Evolutionary conservation across 1,140 invertebrate genomes (phyloP).

Genomic region (Drosophila ananassae): DNA sequence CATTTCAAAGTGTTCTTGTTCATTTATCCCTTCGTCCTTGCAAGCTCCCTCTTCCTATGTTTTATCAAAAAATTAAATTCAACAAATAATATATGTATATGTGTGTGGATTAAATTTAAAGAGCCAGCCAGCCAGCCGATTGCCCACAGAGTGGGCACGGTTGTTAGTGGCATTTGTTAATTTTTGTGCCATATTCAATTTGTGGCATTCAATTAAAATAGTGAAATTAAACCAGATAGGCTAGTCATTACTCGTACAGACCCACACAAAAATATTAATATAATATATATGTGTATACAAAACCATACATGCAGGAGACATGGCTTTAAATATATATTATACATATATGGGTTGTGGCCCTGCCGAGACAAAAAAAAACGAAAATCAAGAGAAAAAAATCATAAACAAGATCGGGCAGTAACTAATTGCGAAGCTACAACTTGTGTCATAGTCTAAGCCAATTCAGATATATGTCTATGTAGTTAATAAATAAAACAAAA

Average conservation of each 20-base stretch:
- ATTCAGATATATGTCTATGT: constrained; percentile 42
- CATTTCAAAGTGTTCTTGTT: constrained; percentile 1
- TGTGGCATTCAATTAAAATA: constrained; percentile 68
- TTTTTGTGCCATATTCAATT: constrained; percentile 70
- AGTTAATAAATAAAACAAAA: constrained; percentile 54
- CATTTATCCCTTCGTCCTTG: background rate
- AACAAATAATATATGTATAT: background rate
- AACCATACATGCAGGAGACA: constrained; percentile 5
- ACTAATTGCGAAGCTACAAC: constrained; percentile 43
- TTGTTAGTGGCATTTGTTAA: constrained; percentile 42
- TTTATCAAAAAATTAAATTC: constrained; percentile 39
- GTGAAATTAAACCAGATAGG: constrained; percentile 49
- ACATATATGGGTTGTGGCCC: constrained; percentile 15
- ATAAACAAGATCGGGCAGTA: background rate
- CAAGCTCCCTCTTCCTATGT: background rate
- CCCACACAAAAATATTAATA: constrained; percentile 6
- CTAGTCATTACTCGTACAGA: constrained; percentile 29
- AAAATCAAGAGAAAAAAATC: background rate
- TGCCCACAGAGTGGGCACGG: constrained; percentile 24
- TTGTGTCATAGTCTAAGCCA: constrained; percentile 45
- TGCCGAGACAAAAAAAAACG: background rate
- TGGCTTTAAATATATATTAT: constrained; percentile 13
- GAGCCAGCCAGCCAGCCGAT: background rate
- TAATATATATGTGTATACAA: constrained; percentile 10
- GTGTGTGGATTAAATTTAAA: constrained; percentile 71